A percentile compares a stretch with the other conserved stretches of the same genome.
phyloP scores from a whole-genome alignment of 1,140 invertebrate genomes.

The Belonocnema kinseyi region DNA sequence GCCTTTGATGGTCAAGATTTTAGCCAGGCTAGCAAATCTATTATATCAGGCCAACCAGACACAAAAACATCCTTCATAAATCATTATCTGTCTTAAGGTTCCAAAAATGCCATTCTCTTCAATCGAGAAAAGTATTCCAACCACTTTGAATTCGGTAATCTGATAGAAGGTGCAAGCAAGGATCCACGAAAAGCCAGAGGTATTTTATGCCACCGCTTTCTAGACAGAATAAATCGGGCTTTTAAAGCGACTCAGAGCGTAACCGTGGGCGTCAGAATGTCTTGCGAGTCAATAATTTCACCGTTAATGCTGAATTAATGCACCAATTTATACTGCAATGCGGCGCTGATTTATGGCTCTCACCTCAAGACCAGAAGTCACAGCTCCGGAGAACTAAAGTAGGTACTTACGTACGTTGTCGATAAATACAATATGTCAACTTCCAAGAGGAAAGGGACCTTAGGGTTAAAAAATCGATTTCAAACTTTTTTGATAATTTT shows the following conservation, averaged over 20 bases:
- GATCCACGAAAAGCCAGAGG: slow-evolving; percentile 29
- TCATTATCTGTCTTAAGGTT: background rate
- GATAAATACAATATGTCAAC: too few species aligned
- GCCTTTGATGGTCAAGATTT: slow-evolving; percentile 8
- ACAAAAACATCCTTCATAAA: too few species aligned
- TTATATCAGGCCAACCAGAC: too few species aligned
- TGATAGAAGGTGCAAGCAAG: background rate
- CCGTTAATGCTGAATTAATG: slow-evolving; percentile 65
- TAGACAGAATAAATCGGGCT: slow-evolving; percentile 31
- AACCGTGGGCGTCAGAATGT: slow-evolving; percentile 52
- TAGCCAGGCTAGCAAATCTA: too few species aligned
- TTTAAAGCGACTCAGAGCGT: slow-evolving; percentile 29
- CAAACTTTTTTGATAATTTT: too few species aligned
- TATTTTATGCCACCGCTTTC: slow-evolving; percentile 54
- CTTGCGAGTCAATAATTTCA: slow-evolving; percentile 58
- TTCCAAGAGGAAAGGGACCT: too few species aligned
- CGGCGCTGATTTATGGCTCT: slow-evolving; percentile 32
- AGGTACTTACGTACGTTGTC: background rate
- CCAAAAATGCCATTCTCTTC: background rate
- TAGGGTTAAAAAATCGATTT: too few species aligned
- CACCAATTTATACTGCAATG: slow-evolving; percentile 54
- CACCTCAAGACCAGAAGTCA: slow-evolving; percentile 27
- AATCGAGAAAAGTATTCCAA: background rate
- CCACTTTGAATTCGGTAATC: background rate
- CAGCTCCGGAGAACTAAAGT: slow-evolving; percentile 18